These are phyloP conservation scores for Drosophila lacicola DNA, from an alignment of 2,888 invertebrate species.

Conservation along the genomic window DNA sequence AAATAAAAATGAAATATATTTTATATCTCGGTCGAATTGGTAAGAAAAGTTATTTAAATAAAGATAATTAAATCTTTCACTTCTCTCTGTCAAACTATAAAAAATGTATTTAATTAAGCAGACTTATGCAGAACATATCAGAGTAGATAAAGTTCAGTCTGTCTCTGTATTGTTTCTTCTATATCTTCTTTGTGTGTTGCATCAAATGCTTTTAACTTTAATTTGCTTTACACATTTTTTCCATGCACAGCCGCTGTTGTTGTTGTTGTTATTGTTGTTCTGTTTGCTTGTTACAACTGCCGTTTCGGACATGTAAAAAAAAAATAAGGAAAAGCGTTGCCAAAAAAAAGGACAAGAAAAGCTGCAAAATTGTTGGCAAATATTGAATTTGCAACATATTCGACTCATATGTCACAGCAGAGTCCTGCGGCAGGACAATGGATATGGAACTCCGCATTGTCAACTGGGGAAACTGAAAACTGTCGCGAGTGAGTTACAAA, in stretches of 20 bases:
- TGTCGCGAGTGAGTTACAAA: conserved; percentile 74
- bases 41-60: too few relatives aligned
- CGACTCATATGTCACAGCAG: conserved; percentile 78
- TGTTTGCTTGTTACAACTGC: conserved; percentile 68
- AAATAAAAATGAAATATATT: too few relatives aligned
- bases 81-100: too few relatives aligned
- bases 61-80: too few relatives aligned
- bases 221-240: conserved; percentile 76
- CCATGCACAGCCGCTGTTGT: conserved; percentile 23
- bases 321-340: conserved; percentile 25
- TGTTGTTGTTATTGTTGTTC: conserved; percentile 48
- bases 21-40: too few relatives aligned
- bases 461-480: conserved; percentile 9
- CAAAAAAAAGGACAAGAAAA: conserved; percentile 61
- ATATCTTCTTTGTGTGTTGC: conserved; percentile 43
- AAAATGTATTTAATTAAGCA: too few relatives aligned
- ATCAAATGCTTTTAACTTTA: conserved; percentile 78
- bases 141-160: conserved; percentile 3
- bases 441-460: conserved; percentile 8
- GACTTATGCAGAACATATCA: neutral
- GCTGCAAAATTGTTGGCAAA: conserved; percentile 83
- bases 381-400: conserved; percentile 84
- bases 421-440: conserved; percentile 32
- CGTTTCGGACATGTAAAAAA: conserved; percentile 56
- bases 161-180: conserved; percentile 25